phyloP scores from a whole-genome alignment of 1,140 invertebrate genomes.

The Drosophila kurseongensis region DNA sequence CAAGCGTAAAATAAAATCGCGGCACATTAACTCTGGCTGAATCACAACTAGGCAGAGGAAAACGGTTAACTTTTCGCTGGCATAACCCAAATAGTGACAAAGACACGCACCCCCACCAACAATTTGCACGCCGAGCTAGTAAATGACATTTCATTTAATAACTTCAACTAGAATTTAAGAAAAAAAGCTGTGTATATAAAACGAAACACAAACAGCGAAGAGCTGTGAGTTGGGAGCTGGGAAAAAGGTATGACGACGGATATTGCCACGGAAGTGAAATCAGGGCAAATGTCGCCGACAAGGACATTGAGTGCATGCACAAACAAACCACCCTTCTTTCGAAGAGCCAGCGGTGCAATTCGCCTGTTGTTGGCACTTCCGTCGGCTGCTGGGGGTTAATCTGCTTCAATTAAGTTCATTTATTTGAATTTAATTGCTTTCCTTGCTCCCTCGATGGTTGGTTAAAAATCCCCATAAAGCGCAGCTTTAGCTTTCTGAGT shows the following conservation, averaged over 20 bases:
- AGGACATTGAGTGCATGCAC: constrained; percentile 54
- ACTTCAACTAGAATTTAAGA: constrained; percentile 31
- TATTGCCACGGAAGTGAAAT: constrained; percentile 68
- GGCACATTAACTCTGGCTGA: constrained; percentile 45
- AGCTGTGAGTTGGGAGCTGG: constrained; percentile 25
- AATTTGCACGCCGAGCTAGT: constrained; percentile 2
- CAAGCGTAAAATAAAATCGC: constrained; percentile 36
- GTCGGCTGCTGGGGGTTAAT: constrained; percentile 66
- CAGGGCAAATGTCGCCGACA: constrained; percentile 68
- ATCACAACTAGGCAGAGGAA: constrained; percentile 4
- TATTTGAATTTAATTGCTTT: constrained; percentile 82
- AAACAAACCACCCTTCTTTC: constrained; percentile 15
- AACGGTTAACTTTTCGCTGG: constrained; percentile 12
- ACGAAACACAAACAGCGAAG: constrained; percentile 14
- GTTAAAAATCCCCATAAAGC: constrained; percentile 15
- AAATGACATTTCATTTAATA: constrained; percentile 64
- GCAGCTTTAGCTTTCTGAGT: constrained; percentile 6
- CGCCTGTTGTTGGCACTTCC: constrained; percentile 32
- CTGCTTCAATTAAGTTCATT: constrained; percentile 78
- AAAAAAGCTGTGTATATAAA: constrained; percentile 23
- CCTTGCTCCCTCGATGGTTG: constrained; percentile 23
- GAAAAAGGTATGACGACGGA: constrained; percentile 37
- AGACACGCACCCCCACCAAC: constrained; percentile 45
- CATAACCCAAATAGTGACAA: constrained; percentile 29
- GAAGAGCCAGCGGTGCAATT: constrained; percentile 7